phyloP scores from a whole-genome alignment of 2,797 vertebrate genomes.

The Euphonia xanthogaster region DNA sequence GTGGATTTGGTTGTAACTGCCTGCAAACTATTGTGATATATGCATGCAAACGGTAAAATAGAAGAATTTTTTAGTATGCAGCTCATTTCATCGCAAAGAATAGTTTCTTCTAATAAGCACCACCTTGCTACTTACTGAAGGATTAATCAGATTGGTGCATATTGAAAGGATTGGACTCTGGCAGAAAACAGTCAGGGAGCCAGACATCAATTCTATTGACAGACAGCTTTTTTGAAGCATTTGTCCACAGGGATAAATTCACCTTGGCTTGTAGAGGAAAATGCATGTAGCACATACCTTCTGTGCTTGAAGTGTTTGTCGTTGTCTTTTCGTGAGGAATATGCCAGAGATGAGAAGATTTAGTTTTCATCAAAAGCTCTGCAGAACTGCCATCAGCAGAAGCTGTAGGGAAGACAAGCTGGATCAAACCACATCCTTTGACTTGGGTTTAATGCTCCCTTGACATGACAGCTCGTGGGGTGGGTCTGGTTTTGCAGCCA shows the following conservation, averaged over 20 bases:
- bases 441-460: neutral
- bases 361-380: neutral
- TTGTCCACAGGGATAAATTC: neutral
- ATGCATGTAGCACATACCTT: neutral
- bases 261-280: neutral
- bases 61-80: neutral
- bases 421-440: conserved; percentile 1
- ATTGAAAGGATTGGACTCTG: neutral
- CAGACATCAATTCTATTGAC: neutral
- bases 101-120: conserved; percentile 13
- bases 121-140: neutral
- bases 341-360: neutral
- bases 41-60: neutral
- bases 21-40: neutral
- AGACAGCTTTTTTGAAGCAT: neutral
- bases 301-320: neutral
- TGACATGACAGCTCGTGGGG: neutral
- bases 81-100: conserved; percentile 21
- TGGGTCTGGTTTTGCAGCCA: conserved; percentile 11
- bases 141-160: neutral
- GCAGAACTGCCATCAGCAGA: neutral
- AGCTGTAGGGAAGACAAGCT: neutral
- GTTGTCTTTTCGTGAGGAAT: neutral
- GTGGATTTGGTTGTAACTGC: conserved; percentile 10
- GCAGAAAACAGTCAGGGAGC: neutral